Evolutionary conservation across 2,113 vertebrate species (phyloP).

Genomic region (Halcyon malimbica): DNA sequence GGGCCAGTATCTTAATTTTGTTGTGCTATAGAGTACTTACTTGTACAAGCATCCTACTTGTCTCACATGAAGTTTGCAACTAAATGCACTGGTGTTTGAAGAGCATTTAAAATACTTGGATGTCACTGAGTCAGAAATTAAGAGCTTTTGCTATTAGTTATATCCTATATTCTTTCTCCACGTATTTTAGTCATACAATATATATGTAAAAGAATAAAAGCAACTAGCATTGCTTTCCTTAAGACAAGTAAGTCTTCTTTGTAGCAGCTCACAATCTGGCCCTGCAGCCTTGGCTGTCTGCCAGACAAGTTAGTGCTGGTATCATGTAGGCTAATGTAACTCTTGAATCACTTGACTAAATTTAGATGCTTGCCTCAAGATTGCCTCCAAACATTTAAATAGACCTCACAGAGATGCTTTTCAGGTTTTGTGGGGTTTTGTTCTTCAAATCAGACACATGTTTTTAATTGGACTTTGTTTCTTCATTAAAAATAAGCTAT

Average conservation of each 20-base stretch:
- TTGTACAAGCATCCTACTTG: neutral
- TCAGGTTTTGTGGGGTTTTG: slow-evolving; percentile 20
- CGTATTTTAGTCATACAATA: neutral
- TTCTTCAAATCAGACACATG: neutral
- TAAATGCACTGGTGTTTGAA: neutral
- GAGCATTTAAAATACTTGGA: neutral
- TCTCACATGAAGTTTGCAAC: neutral
- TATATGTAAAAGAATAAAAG: neutral
- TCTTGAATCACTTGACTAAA: slow-evolving; percentile 53
- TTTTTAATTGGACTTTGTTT: neutral
- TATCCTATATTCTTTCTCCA: neutral
- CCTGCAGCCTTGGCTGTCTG: neutral
- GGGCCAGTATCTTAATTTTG: neutral
- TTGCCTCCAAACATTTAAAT: slow-evolving; percentile 44
- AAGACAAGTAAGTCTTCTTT: neutral
- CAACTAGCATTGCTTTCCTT: neutral
- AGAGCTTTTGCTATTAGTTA: neutral
- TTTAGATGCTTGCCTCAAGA: slow-evolving; percentile 55
- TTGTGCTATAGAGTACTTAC: neutral
- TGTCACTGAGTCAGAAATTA: neutral
- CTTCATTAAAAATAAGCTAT: neutral
- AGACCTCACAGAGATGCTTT: slow-evolving; percentile 32
- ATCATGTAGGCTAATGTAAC: slow-evolving; percentile 52
- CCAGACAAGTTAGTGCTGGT: slow-evolving; percentile 29
- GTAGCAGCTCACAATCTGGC: slow-evolving; percentile 5